These are phyloP conservation scores for Drosophila parvula DNA, from an alignment of 1,140 invertebrate genomes.

Conservation along the genomic window DNA sequence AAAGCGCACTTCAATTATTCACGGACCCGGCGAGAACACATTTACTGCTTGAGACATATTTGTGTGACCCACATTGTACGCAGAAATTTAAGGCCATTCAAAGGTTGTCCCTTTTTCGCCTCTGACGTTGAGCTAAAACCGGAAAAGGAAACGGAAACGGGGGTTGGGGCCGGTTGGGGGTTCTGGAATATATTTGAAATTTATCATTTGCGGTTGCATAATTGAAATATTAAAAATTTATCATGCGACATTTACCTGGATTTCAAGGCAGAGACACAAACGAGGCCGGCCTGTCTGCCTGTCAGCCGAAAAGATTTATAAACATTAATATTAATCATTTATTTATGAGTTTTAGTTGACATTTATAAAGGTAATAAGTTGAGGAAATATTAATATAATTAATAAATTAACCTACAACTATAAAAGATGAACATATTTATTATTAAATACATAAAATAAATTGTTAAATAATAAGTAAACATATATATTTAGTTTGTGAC, in stretches of 20 bases:
- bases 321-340: conserved; percentile 1
- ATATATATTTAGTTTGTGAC: not conserved
- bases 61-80: conserved; percentile 55
- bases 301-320: conserved; percentile 5
- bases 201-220: conserved; percentile 71
- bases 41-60: conserved; percentile 65
- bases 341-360: not conserved
- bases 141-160: conserved; percentile 14
- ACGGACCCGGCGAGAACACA: conserved; percentile 26
- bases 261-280: not conserved
- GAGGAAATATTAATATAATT: not conserved
- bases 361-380: not conserved
- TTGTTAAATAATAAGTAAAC: not conserved
- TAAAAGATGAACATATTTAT: too few species aligned
- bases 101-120: conserved; percentile 8
- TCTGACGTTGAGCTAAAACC: conserved; percentile 1
- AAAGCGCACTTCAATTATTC: conserved; percentile 69
- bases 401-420: too few species aligned
- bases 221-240: conserved; percentile 78
- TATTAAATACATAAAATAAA: not conserved
- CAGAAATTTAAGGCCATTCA: conserved; percentile 31
- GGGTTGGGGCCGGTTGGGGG: not conserved
- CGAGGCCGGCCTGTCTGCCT: not conserved
- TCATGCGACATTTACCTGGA: conserved; percentile 43
- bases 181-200: conserved; percentile 43